Percentiles rank a stretch among this genome's conserved stretches.
Conservation (phyloP, 2,888 invertebrate species). For the Crossocerus cetratus region DNA sequence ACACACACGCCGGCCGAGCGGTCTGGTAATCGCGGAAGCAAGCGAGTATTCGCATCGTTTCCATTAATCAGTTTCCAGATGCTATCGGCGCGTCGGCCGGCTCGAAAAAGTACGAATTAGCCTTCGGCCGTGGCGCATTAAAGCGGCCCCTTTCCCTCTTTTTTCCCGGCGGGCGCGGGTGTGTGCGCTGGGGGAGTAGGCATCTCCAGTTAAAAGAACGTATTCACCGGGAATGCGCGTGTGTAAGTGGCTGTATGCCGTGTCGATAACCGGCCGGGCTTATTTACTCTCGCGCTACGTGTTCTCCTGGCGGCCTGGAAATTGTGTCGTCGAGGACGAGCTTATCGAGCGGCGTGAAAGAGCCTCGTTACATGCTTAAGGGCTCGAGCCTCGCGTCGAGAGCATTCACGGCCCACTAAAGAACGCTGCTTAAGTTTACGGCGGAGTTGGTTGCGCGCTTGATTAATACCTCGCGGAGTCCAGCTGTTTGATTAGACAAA, state of each 20-base stretch:
- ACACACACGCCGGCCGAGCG: too few relatives aligned
- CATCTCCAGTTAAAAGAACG: not conserved
- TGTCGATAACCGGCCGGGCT: not conserved
- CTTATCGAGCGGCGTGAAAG: not conserved
- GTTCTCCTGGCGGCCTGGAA: not conserved
- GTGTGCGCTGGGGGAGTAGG: not conserved
- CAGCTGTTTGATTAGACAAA: too few relatives aligned
- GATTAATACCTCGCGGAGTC: too few relatives aligned
- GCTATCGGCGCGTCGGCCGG: constrained; percentile 36
- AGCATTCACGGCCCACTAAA: too few relatives aligned
- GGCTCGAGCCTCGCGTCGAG: too few relatives aligned
- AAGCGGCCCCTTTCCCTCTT: too few relatives aligned
- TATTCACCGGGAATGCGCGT: not conserved
- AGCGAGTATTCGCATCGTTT: constrained; percentile 51
- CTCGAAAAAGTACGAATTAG: constrained; percentile 34
- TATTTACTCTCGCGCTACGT: not conserved
- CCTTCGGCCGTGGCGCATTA: constrained; percentile 12
- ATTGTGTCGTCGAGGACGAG: constrained; percentile 1
- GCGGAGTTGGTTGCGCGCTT: too few relatives aligned
- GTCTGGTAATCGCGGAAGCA: constrained; percentile 44
- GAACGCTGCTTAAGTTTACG: too few relatives aligned
- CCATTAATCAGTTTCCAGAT: constrained; percentile 56
- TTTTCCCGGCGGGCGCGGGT: not conserved
- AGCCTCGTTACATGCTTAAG: not conserved
- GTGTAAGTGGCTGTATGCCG: not conserved